Base-by-base conservation (phyloP, 2,888 invertebrate genomes). In the Plusia festucae region DNA sequence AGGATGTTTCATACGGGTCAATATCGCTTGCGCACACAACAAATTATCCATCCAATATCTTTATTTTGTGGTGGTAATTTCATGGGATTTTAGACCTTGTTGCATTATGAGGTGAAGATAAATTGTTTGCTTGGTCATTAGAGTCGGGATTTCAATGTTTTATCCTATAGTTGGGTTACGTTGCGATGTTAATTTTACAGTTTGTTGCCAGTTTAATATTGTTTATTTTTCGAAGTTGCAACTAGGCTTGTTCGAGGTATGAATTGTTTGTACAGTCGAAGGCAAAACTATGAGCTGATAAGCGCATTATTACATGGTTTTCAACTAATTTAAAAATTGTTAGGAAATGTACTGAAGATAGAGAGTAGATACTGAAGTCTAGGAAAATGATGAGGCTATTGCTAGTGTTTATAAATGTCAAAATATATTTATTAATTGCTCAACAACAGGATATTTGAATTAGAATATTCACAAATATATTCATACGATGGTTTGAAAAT, bases 51-150 rank as follows among this genome's bases (percentile, higher is more conserved):
- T 44, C 7, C 18, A 34, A 65, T 57, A 56, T 74, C 82, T 73
- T 82, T 81, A 77, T 82, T 53, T 66, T 71, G 13, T 20, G 18
- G 27, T 3, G 4, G 27, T 40, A 22, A 13, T 65, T 56, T 70
- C 55, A 70, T 32, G 51, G 73, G 77, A 81, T 62, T 74, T 57
- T 87, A 55, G 64, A 7, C 79, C 65, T 82, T 88, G 78, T 11
- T 22, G 30, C 49, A 54, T 65, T 76, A 76, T 76, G 73, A 84
- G 82, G 85, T 86, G 77, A 79, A 80, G 83, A 82, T 84, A 84
- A 88, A 85, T 84, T 91, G 84, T 92, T 92, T 92, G 86, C 67
- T 27, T 53, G 82, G 88, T 86, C 82, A 86, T 91, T 92, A 90
- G 86, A 85, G 86, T 82, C 65, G 74, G 84, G 78, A 84, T 88